Conservation (phyloP, 2,888 invertebrate genomes). For the Ennomos quercinarius region DNA sequence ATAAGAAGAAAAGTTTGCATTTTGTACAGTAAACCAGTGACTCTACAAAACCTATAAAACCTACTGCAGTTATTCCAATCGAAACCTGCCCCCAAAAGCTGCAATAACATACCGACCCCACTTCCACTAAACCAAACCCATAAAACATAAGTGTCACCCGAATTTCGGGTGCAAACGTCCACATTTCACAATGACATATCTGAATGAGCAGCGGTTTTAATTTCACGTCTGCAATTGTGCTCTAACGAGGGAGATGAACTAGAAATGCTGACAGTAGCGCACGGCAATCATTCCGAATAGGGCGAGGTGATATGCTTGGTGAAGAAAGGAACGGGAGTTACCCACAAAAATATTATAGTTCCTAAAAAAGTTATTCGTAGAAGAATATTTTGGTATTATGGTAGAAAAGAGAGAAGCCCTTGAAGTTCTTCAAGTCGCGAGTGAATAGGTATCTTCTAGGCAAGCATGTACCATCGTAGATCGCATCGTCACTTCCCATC, state of each 20-base stretch:
- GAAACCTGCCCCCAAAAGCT: neutral
- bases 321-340: conserved; percentile 48
- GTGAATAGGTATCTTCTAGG: too few relatives aligned
- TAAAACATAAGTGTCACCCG: conserved; percentile 16
- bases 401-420: too few relatives aligned
- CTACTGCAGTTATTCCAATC: neutral
- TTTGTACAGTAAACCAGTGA: too few relatives aligned
- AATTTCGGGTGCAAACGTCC: conserved; percentile 19
- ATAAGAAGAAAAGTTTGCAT: too few relatives aligned
- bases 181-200: conserved; percentile 42
- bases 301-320: conserved; percentile 32
- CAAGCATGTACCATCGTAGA: too few relatives aligned
- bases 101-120: neutral
- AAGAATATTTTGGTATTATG: too few relatives aligned
- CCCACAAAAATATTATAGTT: neutral
- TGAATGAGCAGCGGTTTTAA: conserved; percentile 69
- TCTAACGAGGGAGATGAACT: conserved; percentile 79
- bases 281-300: conserved; percentile 71
- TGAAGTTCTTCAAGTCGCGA: too few relatives aligned
- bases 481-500: too few relatives aligned
- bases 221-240: conserved; percentile 73
- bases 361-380: too few relatives aligned
- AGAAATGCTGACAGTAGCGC: conserved; percentile 81
- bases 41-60: too few relatives aligned
- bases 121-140: neutral